These are phyloP conservation scores for Halcyon chelicuti DNA, from an alignment of 2,797 vertebrate genomes.

Conservation along the genomic window DNA sequence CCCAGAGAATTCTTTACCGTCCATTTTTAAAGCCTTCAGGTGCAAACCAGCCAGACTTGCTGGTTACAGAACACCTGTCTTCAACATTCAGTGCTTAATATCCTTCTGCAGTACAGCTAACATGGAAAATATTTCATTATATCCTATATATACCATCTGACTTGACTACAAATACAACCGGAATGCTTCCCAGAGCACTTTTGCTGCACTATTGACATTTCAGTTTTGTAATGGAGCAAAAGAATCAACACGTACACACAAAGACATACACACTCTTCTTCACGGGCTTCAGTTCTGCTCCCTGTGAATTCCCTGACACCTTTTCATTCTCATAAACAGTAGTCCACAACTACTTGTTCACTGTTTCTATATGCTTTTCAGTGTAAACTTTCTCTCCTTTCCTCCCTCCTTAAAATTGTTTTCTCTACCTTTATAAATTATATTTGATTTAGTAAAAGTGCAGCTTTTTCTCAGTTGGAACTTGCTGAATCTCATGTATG, in stretches of 20 bases:
- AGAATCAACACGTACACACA: background rate
- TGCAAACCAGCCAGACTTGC: background rate
- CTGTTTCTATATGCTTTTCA: background rate
- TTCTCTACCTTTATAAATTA: background rate
- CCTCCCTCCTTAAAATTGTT: background rate
- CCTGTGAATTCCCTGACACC: background rate
- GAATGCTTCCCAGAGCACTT: background rate
- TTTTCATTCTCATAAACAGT: background rate
- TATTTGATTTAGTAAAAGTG: background rate
- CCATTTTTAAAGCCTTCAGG: background rate
- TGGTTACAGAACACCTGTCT: background rate
- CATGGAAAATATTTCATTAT: background rate
- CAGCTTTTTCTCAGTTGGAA: background rate
- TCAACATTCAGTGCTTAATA: background rate
- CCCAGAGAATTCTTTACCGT: background rate
- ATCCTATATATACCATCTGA: background rate
- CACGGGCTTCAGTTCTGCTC: background rate
- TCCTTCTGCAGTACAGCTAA: background rate
- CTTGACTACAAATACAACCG: background rate
- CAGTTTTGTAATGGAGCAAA: background rate
- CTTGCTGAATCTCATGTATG: background rate
- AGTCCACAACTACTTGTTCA: background rate
- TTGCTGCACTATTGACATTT: background rate
- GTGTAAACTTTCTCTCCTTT: background rate
- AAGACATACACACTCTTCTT: rapidly evolving